Conservation (phyloP, 1,140 invertebrate genomes). For the Anagrus nilaparvatae region DNA sequence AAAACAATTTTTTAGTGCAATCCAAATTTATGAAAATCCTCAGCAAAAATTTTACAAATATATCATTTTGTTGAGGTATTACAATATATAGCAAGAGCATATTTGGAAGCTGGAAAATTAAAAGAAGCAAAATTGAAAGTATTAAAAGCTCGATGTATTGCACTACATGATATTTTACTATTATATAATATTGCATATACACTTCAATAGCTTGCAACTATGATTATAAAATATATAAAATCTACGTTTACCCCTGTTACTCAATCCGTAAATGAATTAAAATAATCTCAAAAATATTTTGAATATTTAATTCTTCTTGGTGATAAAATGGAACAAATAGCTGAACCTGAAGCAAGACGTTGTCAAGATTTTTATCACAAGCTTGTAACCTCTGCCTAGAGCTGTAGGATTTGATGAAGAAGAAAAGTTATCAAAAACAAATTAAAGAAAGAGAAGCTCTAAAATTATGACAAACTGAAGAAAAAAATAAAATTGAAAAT, state of each 20-base stretch:
- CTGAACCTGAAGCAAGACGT: constrained; percentile 75
- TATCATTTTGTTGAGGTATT: constrained; percentile 91
- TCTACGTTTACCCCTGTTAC: constrained; percentile 79
- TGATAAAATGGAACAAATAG: constrained; percentile 70
- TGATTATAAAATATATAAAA: constrained; percentile 89
- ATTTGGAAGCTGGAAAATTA: constrained; percentile 82
- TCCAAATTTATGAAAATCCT: constrained; percentile 99
- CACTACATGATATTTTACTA: constrained; percentile 85
- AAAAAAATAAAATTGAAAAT: constrained; percentile 59
- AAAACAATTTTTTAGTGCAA: constrained; percentile 94
- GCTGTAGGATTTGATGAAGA: constrained; percentile 90
- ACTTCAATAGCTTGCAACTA: constrained; percentile 79
- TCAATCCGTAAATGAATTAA: constrained; percentile 86
- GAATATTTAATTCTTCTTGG: constrained; percentile 70
- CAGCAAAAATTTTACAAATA: constrained; percentile 93
- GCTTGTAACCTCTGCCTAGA: constrained; percentile 88
- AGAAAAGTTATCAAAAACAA: constrained; percentile 81
- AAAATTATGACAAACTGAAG: constrained; percentile 58
- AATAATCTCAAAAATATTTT: constrained; percentile 88
- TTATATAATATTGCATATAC: constrained; percentile 93
- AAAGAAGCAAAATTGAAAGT: constrained; percentile 80
- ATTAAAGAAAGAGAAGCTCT: constrained; percentile 76
- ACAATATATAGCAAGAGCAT: constrained; percentile 88
- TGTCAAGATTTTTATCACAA: constrained; percentile 92
- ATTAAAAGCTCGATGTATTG: constrained; percentile 80